These are phyloP conservation scores for Steinernema khuongi DNA, from an alignment of 1,140 invertebrate genomes.

Conservation along the genomic window DNA sequence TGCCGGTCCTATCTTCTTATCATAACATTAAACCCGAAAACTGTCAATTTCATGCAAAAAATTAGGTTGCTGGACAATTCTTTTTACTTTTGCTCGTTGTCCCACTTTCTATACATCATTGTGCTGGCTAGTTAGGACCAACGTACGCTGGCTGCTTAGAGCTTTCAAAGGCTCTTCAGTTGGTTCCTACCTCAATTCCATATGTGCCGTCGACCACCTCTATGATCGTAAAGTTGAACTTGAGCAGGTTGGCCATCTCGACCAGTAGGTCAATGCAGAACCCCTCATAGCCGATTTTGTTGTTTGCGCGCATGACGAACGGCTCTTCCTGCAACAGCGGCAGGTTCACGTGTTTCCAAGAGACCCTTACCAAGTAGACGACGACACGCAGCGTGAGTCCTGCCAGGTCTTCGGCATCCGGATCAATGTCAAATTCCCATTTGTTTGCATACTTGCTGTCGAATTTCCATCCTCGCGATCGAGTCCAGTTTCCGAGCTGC, in stretches of 20 bases:
- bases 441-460: conserved; percentile 48
- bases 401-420: conserved; percentile 38
- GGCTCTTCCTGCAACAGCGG: conserved; percentile 70
- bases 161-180: not conserved
- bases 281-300: conserved; percentile 58
- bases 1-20: no score
- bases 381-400: conserved; percentile 53
- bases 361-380: conserved; percentile 44
- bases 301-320: conserved; percentile 72
- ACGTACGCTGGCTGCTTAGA: not conserved
- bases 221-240: conserved; percentile 75
- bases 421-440: conserved; percentile 51
- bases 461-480: conserved; percentile 43
- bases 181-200: conserved; percentile 67
- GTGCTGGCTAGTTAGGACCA: no score
- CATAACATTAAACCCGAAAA: no score
- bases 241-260: conserved; percentile 65
- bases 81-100: no score
- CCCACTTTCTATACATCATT: no score
- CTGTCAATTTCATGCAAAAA: no score
- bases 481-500: conserved; percentile 51
- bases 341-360: not conserved
- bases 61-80: not conserved
- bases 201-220: conserved; percentile 71
- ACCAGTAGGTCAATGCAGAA: conserved; percentile 60